Conservation (phyloP, 1,140 invertebrate genomes). For the Caenorhabditis inopinata region DNA sequence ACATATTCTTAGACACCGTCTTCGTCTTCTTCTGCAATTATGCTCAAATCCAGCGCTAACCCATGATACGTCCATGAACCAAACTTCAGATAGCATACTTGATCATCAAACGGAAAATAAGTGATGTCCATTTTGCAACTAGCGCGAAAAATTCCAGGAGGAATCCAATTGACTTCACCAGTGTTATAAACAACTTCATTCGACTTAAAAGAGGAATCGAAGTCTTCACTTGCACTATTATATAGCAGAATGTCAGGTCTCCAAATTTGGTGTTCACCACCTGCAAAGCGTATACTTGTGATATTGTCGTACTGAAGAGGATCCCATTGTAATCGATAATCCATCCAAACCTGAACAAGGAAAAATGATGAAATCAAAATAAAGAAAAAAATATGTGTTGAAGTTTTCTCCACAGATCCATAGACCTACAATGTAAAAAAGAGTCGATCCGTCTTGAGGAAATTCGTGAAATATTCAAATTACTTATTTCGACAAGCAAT, state of each 20-base stretch:
- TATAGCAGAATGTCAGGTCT: conserved; percentile 98
- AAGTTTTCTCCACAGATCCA: too few relatives aligned
- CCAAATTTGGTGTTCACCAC: conserved; percentile 79
- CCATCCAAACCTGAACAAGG: conserved; percentile 47
- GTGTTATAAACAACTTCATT: conserved; percentile 94
- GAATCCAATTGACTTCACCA: conserved; percentile 90
- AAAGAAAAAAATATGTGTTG: too few relatives aligned
- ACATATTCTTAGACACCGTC: background rate
- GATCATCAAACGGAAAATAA: conserved; percentile 99
- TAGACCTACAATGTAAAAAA: too few relatives aligned
- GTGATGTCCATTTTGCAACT: conserved; percentile 83
- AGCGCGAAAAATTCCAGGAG: conserved; percentile 78
- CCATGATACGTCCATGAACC: conserved; percentile 95
- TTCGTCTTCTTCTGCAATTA: conserved; percentile 46
- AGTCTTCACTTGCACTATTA: conserved; percentile 97
- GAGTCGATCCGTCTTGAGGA: too few relatives aligned
- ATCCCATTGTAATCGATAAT: conserved; percentile 53
- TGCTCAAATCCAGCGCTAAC: conserved; percentile 81
- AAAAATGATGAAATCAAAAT: background rate
- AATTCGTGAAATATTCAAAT: too few relatives aligned
- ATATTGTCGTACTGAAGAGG: conserved; percentile 51
- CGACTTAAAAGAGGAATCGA: conserved; percentile 93
- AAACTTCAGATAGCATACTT: conserved; percentile 73
- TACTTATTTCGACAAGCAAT: too few relatives aligned
- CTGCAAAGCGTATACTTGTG: conserved; percentile 45